Conservation (phyloP, 2,113 vertebrate species). For the Entomyzon cyanotis region DNA sequence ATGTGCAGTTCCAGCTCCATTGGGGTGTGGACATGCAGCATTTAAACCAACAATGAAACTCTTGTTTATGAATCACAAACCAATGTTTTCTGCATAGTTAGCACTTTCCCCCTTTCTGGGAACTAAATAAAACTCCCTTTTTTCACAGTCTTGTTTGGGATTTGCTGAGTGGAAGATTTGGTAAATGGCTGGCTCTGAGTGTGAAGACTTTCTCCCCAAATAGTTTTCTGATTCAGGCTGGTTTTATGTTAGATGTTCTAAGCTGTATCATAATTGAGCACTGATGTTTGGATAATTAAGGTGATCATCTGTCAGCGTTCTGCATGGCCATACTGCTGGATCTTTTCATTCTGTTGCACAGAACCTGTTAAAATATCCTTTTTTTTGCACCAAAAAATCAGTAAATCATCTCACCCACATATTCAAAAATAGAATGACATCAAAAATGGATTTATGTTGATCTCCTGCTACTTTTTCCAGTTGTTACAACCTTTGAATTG, state of each 20-base stretch:
- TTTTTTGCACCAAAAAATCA: neutral
- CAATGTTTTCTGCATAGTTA: neutral
- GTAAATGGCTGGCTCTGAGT: neutral
- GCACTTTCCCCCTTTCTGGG: neutral
- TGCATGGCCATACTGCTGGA: neutral
- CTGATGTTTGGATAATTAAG: constrained; percentile 23
- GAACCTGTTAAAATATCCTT: neutral
- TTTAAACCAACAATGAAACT: neutral
- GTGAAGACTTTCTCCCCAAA: neutral
- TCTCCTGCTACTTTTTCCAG: neutral
- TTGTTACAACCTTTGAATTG: constrained; percentile 16
- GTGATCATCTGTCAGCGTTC: constrained; percentile 6
- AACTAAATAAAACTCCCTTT: neutral
- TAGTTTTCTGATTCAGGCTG: neutral
- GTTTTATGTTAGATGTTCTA: neutral
- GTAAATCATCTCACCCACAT: neutral
- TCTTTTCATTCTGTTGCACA: neutral
- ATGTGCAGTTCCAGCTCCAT: neutral
- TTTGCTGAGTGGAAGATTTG: neutral
- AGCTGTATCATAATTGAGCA: neutral
- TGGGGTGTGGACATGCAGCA: neutral
- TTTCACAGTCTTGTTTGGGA: neutral
- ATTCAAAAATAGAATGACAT: neutral
- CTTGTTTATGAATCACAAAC: neutral
- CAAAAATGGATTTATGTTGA: constrained; percentile 10